These are phyloP conservation scores for Entelurus aequoreus DNA, from an alignment of 2,113 vertebrate species.

Conservation along the genomic window DNA sequence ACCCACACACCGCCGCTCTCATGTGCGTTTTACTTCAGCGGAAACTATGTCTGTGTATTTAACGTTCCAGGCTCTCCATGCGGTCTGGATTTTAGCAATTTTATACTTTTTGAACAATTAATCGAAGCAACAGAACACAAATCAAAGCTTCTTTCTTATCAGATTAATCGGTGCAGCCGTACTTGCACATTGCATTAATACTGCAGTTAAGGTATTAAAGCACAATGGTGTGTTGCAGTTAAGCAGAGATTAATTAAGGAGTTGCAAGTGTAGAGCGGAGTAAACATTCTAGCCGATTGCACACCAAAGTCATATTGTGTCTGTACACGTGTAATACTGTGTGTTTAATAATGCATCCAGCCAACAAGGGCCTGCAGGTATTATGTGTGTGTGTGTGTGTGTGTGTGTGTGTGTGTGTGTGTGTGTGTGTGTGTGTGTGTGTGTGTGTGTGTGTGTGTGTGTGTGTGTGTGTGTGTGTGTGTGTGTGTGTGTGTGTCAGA, in stretches of 20 bases:
- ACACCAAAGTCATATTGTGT: slow-evolving; percentile 53
- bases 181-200: background rate
- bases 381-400: slow-evolving; percentile 20
- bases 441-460: slow-evolving; percentile 6
- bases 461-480: slow-evolving; percentile 11
- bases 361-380: slow-evolving; percentile 44
- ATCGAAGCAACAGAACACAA: too few species aligned
- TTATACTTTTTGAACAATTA: too few species aligned
- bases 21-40: too few species aligned
- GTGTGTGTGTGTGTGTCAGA: background rate
- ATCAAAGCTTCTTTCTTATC: too few species aligned
- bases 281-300: slow-evolving; percentile 3
- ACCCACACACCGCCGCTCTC: too few species aligned
- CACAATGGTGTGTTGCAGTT: background rate
- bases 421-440: slow-evolving; percentile 5
- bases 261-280: slow-evolving; percentile 15
- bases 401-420: background rate
- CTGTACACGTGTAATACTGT: slow-evolving; percentile 58
- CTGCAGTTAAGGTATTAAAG: background rate
- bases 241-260: slow-evolving; percentile 8
- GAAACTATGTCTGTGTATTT: too few species aligned
- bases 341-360: slow-evolving; percentile 69
- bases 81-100: too few species aligned
- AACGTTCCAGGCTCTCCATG: too few species aligned
- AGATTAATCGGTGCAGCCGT: too few species aligned